Conservation (phyloP, 2,797 vertebrate genomes). For the Brachyrhaphis roseni region DNA sequence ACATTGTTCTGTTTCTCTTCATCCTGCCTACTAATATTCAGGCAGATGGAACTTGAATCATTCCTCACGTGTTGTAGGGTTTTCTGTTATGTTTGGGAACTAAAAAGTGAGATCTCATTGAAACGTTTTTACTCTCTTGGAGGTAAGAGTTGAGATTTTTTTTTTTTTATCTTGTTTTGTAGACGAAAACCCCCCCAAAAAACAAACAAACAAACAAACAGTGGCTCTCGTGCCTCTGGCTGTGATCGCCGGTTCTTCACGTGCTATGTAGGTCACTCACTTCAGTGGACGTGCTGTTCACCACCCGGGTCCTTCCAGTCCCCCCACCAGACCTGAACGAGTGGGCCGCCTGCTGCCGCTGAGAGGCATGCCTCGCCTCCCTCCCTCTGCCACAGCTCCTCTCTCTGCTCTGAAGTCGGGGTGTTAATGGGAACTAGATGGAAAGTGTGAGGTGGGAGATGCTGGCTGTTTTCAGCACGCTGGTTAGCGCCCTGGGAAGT, state of each 20-base stretch:
- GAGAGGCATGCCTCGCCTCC: conserved; percentile 11
- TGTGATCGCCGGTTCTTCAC: conserved; percentile 5
- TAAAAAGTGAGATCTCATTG: background rate
- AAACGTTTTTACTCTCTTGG: background rate
- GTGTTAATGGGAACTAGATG: conserved; percentile 20
- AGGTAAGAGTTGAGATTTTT: background rate
- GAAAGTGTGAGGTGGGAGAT: conserved; percentile 30
- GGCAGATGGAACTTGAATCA: background rate
- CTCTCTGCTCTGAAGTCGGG: conserved; percentile 14
- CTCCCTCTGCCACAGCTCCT: conserved; percentile 15
- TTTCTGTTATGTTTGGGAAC: conserved; percentile 10
- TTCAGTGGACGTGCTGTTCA: conserved; percentile 10
- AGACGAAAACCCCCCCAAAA: background rate
- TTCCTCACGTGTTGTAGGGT: background rate
- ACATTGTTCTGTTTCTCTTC: conserved; percentile 38
- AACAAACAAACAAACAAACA: background rate
- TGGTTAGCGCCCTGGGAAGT: conserved; percentile 78
- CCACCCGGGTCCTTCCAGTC: conserved; percentile 14
- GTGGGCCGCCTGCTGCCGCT: conserved; percentile 25
- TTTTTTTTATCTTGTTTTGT: background rate
- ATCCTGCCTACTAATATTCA: conserved; percentile 15
- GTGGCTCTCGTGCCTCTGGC: background rate
- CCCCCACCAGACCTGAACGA: conserved; percentile 1
- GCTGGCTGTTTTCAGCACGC: conserved; percentile 74
- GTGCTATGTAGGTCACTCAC: conserved; percentile 23